Base-by-base conservation (phyloP, 2,888 invertebrate species). In the Xanthorhoe spadicearia region DNA sequence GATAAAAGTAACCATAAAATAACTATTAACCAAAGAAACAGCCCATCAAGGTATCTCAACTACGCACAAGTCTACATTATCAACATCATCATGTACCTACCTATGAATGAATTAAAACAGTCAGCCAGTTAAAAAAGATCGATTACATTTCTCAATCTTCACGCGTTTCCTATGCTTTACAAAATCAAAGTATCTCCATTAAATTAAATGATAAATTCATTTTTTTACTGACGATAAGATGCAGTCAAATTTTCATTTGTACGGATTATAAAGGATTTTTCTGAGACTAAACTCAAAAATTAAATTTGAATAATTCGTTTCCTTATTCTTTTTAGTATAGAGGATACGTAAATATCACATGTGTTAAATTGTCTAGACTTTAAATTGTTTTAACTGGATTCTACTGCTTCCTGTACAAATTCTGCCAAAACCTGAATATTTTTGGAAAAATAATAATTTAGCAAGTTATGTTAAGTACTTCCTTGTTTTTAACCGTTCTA, bases 1-100 rank as follows among this genome's bases (percentile, higher is more conserved):
- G 13, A 51, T 51, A 19, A 51, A 51, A 23, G 48, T 48, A 13
- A 51, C 23, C 51, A 51, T 51, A 51, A 51, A 51, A 9, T 23
- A 13, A 10, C 23, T 23, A 50, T 19, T 48, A 48, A 13, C n/a
- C 18, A 51, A 51, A 51, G n/a, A 51, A 4, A 51, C 2, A 51
- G 4, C 49, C 17, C 49, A 50, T 18, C 18, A 18, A 50, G 23
- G 18, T 10, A 6, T 32, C 32, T 32, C 8, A 32, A 23, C 23
- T 51, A 51, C 48, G 48, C 48, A 43, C 38, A 13, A 43, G 38
- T 43, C 5, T 43, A 43, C 35, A 9, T 43, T 13, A 32, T 7
- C 32, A 5, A 32, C 23, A 23, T 4, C 23, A 23, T 23, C 23
- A 23, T 23, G 23, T 23, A 23, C 2, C 2, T 23, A 23, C 23